Conservation (phyloP, 2,797 vertebrate species). For the Chelidonichthys spinosus region DNA sequence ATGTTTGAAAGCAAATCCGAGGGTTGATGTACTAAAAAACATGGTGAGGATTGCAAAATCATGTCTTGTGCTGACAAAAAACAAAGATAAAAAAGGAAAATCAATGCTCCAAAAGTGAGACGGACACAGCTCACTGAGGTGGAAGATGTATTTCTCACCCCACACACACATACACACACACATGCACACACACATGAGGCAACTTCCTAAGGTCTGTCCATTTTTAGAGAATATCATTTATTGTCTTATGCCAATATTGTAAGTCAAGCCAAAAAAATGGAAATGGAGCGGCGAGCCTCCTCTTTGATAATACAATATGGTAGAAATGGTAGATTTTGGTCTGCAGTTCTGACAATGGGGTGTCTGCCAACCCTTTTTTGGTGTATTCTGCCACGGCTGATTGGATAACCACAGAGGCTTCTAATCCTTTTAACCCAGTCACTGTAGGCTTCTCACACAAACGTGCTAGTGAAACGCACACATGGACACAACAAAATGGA, state of each 20-base stretch:
- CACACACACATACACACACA: constrained; percentile 5
- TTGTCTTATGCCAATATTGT: constrained; percentile 16
- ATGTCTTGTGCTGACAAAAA: not conserved
- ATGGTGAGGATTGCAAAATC: not conserved
- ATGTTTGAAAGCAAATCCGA: constrained; percentile 6
- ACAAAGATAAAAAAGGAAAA: constrained; percentile 21
- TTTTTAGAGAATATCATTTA: constrained; percentile 2
- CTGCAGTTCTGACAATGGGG: constrained; percentile 39
- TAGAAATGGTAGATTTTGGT: constrained; percentile 23
- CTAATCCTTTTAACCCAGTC: constrained; percentile 72
- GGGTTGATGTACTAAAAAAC: not conserved
- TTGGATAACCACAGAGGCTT: constrained; percentile 65
- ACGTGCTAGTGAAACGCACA: not conserved
- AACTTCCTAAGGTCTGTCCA: not conserved
- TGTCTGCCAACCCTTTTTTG: constrained; percentile 57
- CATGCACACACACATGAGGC: not conserved
- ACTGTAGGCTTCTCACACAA: constrained; percentile 14
- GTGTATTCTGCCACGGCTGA: constrained; percentile 61
- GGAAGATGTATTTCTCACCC: not conserved
- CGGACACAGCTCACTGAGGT: constrained; percentile 25
- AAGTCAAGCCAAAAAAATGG: not conserved
- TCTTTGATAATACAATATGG: constrained; percentile 8
- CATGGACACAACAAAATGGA: not conserved
- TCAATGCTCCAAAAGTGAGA: constrained; percentile 26
- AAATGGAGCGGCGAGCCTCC: not conserved